Evolutionary conservation across 2,797 vertebrate genomes (phyloP).

Genomic region (Molossus molossus): DNA sequence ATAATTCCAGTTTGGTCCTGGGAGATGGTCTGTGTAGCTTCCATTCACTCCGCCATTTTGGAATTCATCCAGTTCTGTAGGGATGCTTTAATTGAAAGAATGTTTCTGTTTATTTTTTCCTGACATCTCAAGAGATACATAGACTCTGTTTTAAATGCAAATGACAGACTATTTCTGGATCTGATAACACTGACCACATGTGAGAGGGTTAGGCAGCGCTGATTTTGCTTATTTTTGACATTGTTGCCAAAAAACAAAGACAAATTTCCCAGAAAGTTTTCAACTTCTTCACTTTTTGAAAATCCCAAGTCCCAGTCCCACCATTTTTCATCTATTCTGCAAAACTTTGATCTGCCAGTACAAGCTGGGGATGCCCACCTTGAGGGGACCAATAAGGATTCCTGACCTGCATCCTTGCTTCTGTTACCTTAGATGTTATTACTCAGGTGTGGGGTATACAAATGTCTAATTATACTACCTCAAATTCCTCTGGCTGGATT

Average conservation of each 20-base stretch:
- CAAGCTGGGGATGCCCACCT: neutral
- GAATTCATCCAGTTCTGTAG: too few species aligned
- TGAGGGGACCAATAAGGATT: neutral
- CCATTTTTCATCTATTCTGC: neutral
- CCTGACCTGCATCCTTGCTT: neutral
- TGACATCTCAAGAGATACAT: neutral
- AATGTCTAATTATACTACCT: neutral
- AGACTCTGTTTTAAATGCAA: constrained; percentile 17
- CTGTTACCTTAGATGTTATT: neutral
- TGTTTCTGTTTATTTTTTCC: constrained; percentile 29
- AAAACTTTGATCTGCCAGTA: neutral
- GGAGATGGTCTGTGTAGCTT: too few species aligned
- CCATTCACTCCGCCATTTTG: too few species aligned
- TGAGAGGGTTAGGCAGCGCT: neutral
- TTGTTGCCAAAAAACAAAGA: constrained; percentile 43
- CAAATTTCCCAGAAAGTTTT: constrained; percentile 6
- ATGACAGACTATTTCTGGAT: constrained; percentile 9
- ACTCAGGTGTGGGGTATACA: too few species aligned
- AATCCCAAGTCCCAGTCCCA: neutral
- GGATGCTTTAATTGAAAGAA: neutral
- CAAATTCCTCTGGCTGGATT: neutral
- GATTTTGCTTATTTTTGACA: constrained; percentile 25
- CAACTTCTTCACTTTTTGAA: constrained; percentile 41
- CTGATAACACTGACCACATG: neutral
- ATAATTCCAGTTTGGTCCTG: too few species aligned